Percentiles rank a stretch among this genome's conserved stretches.
Conservation (phyloP, 1,140 invertebrate species). For the Ditylenchus dipsaci region DNA sequence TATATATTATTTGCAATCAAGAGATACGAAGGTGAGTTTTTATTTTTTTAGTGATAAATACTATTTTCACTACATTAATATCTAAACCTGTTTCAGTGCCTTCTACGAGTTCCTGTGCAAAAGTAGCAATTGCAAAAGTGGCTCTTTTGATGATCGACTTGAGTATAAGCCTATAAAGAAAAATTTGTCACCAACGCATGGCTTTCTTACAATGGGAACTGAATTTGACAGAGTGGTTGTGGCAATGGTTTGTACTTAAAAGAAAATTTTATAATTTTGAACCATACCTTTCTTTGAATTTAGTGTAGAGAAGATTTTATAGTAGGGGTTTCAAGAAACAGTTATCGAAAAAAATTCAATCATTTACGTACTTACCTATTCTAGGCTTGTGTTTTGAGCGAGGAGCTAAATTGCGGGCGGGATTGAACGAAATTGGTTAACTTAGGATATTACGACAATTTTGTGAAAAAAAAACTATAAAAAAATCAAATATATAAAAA, state of each 20-base stretch:
- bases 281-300: too few relatives aligned
- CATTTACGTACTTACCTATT: too few relatives aligned
- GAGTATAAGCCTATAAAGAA: constrained; percentile 1
- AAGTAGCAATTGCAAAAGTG: background rate
- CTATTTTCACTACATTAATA: background rate
- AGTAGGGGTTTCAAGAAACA: too few relatives aligned
- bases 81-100: background rate
- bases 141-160: constrained; percentile 8
- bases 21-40: constrained; percentile 35
- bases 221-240: constrained; percentile 39
- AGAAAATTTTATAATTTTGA: too few relatives aligned
- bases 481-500: too few relatives aligned
- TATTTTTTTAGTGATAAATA: background rate
- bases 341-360: too few relatives aligned
- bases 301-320: too few relatives aligned
- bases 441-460: too few relatives aligned
- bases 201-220: constrained; percentile 26
- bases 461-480: too few relatives aligned
- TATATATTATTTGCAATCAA: constrained; percentile 41
- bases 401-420: too few relatives aligned
- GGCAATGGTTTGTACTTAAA: constrained; percentile 33
- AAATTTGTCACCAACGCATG: background rate
- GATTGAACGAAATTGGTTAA: too few relatives aligned
- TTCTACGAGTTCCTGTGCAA: constrained; percentile 5
- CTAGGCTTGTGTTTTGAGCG: too few relatives aligned